Evolutionary conservation across 1,140 invertebrate species (phyloP), one percentile per base, ranked within the genome.

Genomic region (Eubasilissa regina): DNA sequence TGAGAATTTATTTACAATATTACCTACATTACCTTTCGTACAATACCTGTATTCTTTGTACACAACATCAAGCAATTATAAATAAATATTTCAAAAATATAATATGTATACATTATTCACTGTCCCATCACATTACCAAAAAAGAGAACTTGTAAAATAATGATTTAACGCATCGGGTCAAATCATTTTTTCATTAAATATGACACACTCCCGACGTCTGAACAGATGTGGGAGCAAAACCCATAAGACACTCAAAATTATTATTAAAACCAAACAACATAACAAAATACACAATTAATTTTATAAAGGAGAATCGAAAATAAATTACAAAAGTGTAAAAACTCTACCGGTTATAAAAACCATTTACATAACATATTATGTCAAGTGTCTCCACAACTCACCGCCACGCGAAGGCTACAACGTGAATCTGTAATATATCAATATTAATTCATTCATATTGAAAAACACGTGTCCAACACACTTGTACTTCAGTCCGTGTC

Each of bases 11-110:
- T 62, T 25, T 35, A 62, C 19, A 62, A 11, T 13, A 12, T 48
- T 17, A 45, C n/a, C 45, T 47, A 68, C 64, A 15, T 68, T 68
- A 15, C 21, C 35, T 64, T 43, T 9, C 35, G n/a, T 68, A 68
- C 64, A 68, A 68, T 48, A 68, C 64, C 60, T 62, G 60, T 62
- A 62, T 62, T 43, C n/a, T 62, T 62, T 62, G 60, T 25, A 62
- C 9, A 44, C 60, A 62, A 62, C n/a, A 62, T 62, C 25, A 19
- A 25, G 9, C 19, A 62, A 62, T 35, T 25, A 62, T 62, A 62
- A 62, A 62, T 43, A 62, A 21, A 62, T 62, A 43, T 35, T 25
- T 62, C 60, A 43, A 62, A 62, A 62, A 62, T 62, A 12, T 9
- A 25, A 62, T 44, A 62, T 21, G 55, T 58, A 15, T 58, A 58